These are phyloP conservation scores for Ginglymostoma cirratum DNA, from an alignment of 2,113 vertebrate genomes.

Conservation along the genomic window DNA sequence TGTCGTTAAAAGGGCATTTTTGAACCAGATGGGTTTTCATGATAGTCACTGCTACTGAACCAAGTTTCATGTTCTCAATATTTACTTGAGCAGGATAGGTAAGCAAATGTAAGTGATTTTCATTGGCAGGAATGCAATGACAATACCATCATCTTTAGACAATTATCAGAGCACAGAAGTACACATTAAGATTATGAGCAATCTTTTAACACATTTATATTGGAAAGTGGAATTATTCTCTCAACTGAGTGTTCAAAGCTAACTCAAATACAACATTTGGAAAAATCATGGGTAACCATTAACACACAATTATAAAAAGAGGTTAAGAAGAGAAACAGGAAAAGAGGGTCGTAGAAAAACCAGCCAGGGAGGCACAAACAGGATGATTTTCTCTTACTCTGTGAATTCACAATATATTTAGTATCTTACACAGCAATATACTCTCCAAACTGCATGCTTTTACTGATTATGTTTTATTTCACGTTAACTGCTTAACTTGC, in stretches of 20 bases:
- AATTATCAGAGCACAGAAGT: neutral
- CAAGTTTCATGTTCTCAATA: no score
- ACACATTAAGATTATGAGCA: neutral
- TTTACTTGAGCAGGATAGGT: neutral
- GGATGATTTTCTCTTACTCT: neutral
- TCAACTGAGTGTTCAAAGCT: neutral
- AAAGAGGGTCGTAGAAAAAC: neutral
- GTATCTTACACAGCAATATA: neutral
- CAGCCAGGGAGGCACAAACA: neutral
- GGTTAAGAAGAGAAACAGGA: neutral
- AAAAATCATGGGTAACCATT: neutral
- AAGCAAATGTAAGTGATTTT: neutral
- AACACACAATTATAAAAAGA: neutral
- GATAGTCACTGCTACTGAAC: no score
- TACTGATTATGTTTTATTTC: neutral
- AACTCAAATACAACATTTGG: neutral
- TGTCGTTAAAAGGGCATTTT: no score
- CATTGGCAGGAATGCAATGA: neutral
- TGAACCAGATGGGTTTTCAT: no score
- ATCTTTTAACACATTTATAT: neutral
- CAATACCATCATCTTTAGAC: no score
- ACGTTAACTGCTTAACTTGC: neutral
- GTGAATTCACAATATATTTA: neutral
- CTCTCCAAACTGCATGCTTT: neutral
- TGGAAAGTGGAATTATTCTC: neutral